Conservation (phyloP, 92 coral and sea anemone genomes). For the Virgularia gustaviana region DNA sequence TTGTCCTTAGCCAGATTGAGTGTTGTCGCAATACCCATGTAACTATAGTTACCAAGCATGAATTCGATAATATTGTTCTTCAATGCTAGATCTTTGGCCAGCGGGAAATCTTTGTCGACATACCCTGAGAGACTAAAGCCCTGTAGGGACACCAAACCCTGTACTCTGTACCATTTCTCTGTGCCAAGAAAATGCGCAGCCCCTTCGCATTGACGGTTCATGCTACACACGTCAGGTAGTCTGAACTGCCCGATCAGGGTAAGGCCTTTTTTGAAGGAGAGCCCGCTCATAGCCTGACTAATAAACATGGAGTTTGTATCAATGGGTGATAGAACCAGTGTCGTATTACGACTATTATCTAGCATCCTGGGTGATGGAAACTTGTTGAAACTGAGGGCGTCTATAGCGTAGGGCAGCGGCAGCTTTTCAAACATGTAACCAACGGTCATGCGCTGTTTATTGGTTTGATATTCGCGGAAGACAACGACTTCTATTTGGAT, state of each 20-base stretch:
- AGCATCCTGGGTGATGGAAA: slow-evolving; percentile 68
- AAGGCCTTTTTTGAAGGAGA: slow-evolving; percentile 82
- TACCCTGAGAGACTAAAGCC: slow-evolving; percentile 69
- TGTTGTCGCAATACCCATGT: slow-evolving; percentile 61
- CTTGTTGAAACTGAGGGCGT: slow-evolving; percentile 70
- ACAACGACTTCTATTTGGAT: slow-evolving; percentile 93
- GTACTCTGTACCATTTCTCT: slow-evolving; percentile 83
- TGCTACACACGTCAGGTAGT: slow-evolving; percentile 78
- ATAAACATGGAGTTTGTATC: slow-evolving; percentile 76
- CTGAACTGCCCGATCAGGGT: slow-evolving; percentile 75
- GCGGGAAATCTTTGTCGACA: slow-evolving; percentile 67
- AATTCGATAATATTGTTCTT: slow-evolving; percentile 71
- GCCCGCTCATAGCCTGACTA: slow-evolving; percentile 68
- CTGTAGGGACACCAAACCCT: slow-evolving; percentile 71
- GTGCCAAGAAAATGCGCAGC: slow-evolving; percentile 77
- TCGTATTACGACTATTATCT: slow-evolving; percentile 73
- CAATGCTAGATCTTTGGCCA: slow-evolving; percentile 77
- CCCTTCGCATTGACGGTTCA: slow-evolving; percentile 64
- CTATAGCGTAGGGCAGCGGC: slow-evolving; percentile 72
- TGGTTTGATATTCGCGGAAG: slow-evolving; percentile 66
- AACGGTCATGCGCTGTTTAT: slow-evolving; percentile 63
- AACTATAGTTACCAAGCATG: slow-evolving; percentile 51
- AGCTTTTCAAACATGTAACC: slow-evolving; percentile 80
- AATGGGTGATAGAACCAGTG: slow-evolving; percentile 73
- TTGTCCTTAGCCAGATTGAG: slow-evolving; percentile 66